Evolutionary conservation across 2,113 vertebrate genomes (phyloP), one percentile per base, ranked within the genome.

Genomic region (Peromyscus polionotus): DNA sequence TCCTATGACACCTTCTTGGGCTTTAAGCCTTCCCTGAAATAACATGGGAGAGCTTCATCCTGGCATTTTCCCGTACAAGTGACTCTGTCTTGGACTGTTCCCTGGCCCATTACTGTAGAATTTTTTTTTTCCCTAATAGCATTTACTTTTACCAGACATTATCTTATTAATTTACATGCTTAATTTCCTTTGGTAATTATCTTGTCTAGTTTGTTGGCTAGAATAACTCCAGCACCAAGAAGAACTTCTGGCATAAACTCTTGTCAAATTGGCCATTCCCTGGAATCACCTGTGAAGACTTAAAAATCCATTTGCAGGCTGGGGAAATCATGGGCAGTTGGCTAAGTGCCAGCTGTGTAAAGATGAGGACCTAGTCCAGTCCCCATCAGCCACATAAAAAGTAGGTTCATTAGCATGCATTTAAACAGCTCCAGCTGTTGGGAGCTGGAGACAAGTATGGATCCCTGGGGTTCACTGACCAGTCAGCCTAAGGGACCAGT

Each of bases 181-280:
- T 92, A 73, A 95, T 83, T 95, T 93, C 65, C 95, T 39, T 72
- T 42, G n/a, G 45, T 85, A 94, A 84, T 70, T 90, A 94, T 84
- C 42, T 83, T 48, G 0, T 79, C 77, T 68, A 65, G 24, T 84
- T 79, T 90, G 54, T 84, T 95, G 76, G 76, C 39, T 86, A 7
- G 7, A 92, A 1, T 80, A 63, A 83, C 26, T 94, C 36, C 11
- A 93, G 59, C n/a, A 77, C 59, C 48, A 65, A 45, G 86, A 88
- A 93, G 48, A 59, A 28, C 36, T 80, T 92, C 68, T 76, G 51
- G 76, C 31, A 72, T 45, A 79, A 54, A n/a, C 65, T 67, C 67
- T 95, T 90, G 88, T 92, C 73, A 39, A 59, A 95, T 51, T 93
- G 61, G n/a, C n/a, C 59, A 19, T 28, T 93, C n/a, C 83, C 2